These are phyloP conservation scores for Enteromius afrohamiltoni DNA, from an alignment of 2,797 vertebrate species.

Conservation along the genomic window DNA sequence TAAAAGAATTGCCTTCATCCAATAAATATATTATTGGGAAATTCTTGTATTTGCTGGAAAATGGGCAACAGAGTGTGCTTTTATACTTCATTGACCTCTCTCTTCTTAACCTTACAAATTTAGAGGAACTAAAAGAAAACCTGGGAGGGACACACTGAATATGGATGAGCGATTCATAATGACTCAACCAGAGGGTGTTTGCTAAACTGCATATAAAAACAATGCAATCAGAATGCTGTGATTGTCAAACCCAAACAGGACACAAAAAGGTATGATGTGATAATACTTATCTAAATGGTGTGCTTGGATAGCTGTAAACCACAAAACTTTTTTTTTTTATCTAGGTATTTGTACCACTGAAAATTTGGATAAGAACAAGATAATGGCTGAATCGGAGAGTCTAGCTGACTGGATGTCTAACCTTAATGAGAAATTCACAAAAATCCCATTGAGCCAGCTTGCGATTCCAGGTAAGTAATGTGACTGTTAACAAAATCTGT, in stretches of 20 bases:
- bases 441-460: conserved; percentile 14
- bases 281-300: background rate
- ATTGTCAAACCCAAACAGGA: background rate
- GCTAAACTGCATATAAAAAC: conserved; percentile 5
- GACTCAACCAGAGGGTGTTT: background rate
- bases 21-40: background rate
- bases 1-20: background rate
- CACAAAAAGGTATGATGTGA: background rate
- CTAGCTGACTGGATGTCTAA: conserved; percentile 22
- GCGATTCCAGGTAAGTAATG: conserved; percentile 28
- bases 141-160: background rate
- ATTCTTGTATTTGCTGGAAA: background rate
- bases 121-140: conserved; percentile 1
- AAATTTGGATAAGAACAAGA: background rate
- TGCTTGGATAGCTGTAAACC: background rate
- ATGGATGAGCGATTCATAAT: background rate
- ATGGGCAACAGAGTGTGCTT: background rate
- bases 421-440: conserved; percentile 2
- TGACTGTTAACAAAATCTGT: background rate
- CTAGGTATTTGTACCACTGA: background rate
- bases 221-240: background rate
- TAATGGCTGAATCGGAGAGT: background rate
- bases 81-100: background rate
- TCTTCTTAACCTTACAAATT: background rate
- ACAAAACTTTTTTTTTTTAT: background rate